Conservation (phyloP, 2,888 invertebrate species). For the Mimas tiliae region DNA sequence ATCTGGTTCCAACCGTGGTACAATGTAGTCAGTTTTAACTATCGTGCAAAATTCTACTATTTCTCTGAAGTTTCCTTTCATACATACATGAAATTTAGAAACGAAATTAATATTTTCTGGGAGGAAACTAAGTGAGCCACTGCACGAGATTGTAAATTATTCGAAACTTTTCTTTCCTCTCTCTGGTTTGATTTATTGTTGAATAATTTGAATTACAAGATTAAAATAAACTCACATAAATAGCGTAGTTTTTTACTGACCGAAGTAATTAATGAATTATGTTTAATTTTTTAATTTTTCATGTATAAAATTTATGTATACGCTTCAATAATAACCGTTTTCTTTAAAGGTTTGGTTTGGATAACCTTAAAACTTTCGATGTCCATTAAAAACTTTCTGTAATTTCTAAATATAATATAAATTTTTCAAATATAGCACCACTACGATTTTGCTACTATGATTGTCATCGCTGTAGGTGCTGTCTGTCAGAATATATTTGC, state of each 20-base stretch:
- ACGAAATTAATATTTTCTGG: conserved; percentile 35
- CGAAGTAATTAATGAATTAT: not conserved
- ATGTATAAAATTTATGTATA: no score
- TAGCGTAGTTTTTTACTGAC: not conserved
- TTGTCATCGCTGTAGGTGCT: no score
- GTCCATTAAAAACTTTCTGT: no score
- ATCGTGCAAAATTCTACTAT: not conserved
- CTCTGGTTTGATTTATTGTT: conserved; percentile 34
- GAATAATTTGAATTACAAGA: conserved; percentile 32
- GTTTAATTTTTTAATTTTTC: no score
- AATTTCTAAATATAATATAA: no score
- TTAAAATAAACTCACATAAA: not conserved
- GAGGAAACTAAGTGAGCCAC: conserved; percentile 43
- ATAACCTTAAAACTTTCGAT: no score
- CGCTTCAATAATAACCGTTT: no score
- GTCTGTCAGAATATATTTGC: no score
- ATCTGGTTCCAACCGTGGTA: no score
- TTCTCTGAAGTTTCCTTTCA: not conserved
- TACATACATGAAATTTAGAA: conserved; percentile 8
- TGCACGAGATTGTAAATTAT: conserved; percentile 51
- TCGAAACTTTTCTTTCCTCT: conserved; percentile 37
- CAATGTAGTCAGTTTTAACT: not conserved
- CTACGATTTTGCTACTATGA: no score
- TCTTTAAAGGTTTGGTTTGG: no score
- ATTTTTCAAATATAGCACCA: no score